Evolutionary conservation across 2,113 vertebrate genomes (phyloP).

Genomic region (Lamprotornis superbus): DNA sequence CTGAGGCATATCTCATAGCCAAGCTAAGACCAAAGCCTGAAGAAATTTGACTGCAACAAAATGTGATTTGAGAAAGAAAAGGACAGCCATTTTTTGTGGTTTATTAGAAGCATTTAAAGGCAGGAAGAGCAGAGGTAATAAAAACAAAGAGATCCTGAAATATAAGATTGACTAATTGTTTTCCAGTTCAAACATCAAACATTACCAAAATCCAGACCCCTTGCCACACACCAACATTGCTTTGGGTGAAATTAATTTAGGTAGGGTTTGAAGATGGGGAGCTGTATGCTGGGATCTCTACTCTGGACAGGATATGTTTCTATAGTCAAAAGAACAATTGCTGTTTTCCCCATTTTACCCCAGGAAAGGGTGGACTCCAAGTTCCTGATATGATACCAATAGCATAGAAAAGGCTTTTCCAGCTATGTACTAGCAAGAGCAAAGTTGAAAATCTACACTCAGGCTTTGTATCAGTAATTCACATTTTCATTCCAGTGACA

Average conservation of each 20-base stretch:
- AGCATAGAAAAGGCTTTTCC: not conserved
- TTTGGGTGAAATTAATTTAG: not conserved
- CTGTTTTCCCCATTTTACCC: not conserved
- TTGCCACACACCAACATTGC: not conserved
- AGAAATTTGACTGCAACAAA: not conserved
- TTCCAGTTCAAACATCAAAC: not conserved
- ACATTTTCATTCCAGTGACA: not conserved
- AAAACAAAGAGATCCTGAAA: not conserved
- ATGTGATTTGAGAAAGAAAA: not conserved
- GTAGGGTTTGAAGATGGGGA: not conserved
- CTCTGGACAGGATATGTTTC: not conserved
- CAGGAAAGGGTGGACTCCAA: not conserved
- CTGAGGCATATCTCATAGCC: not conserved
- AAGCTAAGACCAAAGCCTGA: not conserved
- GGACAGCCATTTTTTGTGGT: not conserved
- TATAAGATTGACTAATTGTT: not conserved
- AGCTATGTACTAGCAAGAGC: not conserved
- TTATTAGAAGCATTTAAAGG: not conserved
- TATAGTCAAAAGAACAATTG: not conserved
- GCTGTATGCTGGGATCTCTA: not conserved
- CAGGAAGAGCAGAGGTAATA: not conserved
- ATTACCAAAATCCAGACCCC: not conserved
- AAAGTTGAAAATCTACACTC: not conserved
- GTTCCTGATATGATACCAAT: not conserved
- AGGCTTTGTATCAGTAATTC: not conserved